Percentiles rank a stretch among this genome's conserved stretches.
These are phyloP conservation scores for Flexamia atlantica DNA, from an alignment of 2,888 invertebrate species.

Conservation along the genomic window DNA sequence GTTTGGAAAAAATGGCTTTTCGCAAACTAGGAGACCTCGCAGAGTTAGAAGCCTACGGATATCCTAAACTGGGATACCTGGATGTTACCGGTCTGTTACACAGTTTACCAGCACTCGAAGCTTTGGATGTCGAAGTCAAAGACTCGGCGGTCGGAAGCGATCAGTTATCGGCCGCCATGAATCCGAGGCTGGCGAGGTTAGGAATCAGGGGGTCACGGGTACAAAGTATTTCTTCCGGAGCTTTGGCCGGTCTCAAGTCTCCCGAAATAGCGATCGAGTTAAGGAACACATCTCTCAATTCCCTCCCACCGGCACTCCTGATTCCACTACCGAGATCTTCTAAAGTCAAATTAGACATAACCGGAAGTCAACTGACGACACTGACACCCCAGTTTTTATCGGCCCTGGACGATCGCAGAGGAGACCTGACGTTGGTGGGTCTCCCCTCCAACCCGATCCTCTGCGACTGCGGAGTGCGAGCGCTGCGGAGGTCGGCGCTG, in stretches of 20 bases:
- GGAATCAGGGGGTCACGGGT: conserved; percentile 87
- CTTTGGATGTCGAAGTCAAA: conserved; percentile 91
- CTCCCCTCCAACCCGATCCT: conserved; percentile 88
- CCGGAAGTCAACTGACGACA: conserved; percentile 86
- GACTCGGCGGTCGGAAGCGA: conserved; percentile 89
- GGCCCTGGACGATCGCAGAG: conserved; percentile 89
- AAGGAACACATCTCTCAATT: conserved; percentile 87
- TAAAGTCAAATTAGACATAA: conserved; percentile 86
- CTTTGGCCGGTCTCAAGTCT: conserved; percentile 89
- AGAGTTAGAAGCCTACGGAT: conserved; percentile 84
- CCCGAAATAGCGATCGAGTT: conserved; percentile 85
- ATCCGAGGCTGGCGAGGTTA: conserved; percentile 86
- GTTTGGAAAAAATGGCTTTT: conserved; percentile 91
- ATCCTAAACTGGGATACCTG: conserved; percentile 89
- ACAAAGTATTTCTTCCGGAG: conserved; percentile 88
- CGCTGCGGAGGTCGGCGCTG: conserved; percentile 81
- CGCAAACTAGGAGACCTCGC: conserved; percentile 84
- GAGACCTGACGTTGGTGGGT: conserved; percentile 85
- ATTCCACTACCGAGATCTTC: conserved; percentile 94
- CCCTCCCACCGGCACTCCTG: conserved; percentile 88
- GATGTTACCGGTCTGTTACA: conserved; percentile 92
- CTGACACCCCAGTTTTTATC: conserved; percentile 88
- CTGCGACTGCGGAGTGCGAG: conserved; percentile 91
- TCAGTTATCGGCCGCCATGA: conserved; percentile 87
- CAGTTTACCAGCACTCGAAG: conserved; percentile 84